phyloP scores from a whole-genome alignment of 2,113 vertebrate genomes.

The Etia nguti region DNA sequence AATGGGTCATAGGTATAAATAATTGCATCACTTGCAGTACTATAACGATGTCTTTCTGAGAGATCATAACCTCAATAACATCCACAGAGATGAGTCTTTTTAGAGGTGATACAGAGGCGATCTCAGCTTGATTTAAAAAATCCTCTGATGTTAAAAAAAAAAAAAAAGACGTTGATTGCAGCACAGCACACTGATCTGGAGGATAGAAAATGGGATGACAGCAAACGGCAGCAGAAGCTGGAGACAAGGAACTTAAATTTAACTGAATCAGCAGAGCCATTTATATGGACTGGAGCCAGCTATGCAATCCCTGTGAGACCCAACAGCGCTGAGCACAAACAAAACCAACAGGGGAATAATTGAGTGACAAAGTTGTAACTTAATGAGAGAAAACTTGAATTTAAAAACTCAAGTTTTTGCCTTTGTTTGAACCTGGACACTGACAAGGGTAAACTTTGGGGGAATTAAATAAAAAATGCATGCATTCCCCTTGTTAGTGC shows the following conservation, averaged over 20 bases:
- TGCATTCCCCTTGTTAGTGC: neutral
- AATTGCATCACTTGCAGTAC: neutral
- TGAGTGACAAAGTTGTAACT: conserved; percentile 16
- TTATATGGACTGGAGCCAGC: conserved; percentile 39
- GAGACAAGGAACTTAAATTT: conserved; percentile 31
- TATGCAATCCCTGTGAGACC: conserved; percentile 22
- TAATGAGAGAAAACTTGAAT: conserved; percentile 12
- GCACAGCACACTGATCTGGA: neutral
- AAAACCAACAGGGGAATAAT: conserved; percentile 26
- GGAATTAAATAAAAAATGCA: neutral
- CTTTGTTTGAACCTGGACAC: neutral
- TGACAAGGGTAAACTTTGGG: neutral
- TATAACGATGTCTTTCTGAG: neutral
- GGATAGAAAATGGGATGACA: neutral
- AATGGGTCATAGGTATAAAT: neutral
- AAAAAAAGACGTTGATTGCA: conserved; percentile 3
- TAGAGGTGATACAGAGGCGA: neutral
- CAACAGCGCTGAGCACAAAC: conserved; percentile 1
- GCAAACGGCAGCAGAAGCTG: neutral
- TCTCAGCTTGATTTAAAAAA: neutral
- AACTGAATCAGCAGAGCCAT: conserved; percentile 38
- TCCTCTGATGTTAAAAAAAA: neutral
- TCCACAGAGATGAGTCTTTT: neutral
- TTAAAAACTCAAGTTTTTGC: neutral
- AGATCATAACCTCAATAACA: neutral